Base-by-base conservation (phyloP, 2,113 vertebrate genomes). In the Probosciger aterrimus region DNA sequence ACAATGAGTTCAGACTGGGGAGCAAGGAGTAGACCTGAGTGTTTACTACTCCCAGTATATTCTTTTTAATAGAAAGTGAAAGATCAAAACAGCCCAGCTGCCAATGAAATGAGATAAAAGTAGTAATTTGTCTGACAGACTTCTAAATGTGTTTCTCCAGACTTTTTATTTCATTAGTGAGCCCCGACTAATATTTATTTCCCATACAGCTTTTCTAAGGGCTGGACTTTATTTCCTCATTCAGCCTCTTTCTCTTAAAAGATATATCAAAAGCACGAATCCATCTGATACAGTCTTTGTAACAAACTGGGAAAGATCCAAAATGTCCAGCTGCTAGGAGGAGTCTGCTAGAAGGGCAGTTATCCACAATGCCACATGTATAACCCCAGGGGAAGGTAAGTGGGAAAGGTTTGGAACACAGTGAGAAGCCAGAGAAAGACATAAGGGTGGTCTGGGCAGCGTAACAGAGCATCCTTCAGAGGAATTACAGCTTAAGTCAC, bases 41-140 rank as follows among this genome's bases (percentile, higher is more conserved):
- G 52, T 82, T 86, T 91, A 76, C 33, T 89, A n/a, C n/a, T 89
- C 35, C 35, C 9, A 76, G 8, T 77, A 30, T 88, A 78, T 77
- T 84, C 4, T 90, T 87, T 94, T 92, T 69, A 52, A 52, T 77
- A 79, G 39, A 79, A 94, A 94, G 19, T 53, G 22, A 85, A 82
- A 81, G 49, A 82, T 82, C 62, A 87, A 85, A 95, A 69, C 49
- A 89, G 20, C 49, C 30, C 27, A 78, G 35, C 46, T 91, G 69
- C 74, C 80, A 87, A 44, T 79, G 57, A 86, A 95, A 84, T 84
- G 22, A 91, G 55, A 63, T 78, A 71, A 78, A 92, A 93, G 70
- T 52, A 84, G 35, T 79, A 52, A 89, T 79, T 95, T 7, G 3
- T 71, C 77, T 92, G 91, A 89, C 68, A 76, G 80, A 47, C 60